A percentile compares a stretch with the other conserved stretches of the same genome.
These are phyloP conservation scores for Corvus cornix DNA, from an alignment of 2,113 vertebrate genomes.

Conservation along the genomic window DNA sequence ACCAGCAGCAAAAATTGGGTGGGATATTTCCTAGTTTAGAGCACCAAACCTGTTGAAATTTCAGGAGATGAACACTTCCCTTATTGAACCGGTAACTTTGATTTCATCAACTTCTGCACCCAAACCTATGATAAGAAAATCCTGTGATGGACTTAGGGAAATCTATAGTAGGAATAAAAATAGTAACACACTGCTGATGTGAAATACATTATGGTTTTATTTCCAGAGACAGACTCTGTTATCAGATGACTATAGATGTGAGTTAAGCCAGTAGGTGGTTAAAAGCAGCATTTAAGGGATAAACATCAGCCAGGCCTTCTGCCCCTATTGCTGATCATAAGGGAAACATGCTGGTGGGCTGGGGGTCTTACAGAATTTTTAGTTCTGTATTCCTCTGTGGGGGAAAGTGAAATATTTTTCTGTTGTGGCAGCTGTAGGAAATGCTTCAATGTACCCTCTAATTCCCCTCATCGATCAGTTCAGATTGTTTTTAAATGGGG, in stretches of 20 bases:
- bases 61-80: not conserved
- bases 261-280: not conserved
- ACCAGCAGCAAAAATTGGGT: not conserved
- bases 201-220: not conserved
- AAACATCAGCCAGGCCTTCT: not conserved
- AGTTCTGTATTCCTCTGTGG: not conserved
- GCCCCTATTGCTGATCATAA: not conserved
- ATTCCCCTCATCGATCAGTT: slow-evolving; percentile 31
- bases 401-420: not conserved
- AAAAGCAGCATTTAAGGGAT: not conserved
- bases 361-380: not conserved
- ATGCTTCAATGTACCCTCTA: not conserved
- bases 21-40: not conserved
- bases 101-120: not conserved
- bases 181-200: not conserved
- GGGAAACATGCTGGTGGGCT: not conserved
- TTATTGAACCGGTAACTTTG: rapidly evolving
- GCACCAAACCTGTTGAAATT: not conserved
- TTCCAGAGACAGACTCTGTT: not conserved
- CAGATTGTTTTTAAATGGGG: slow-evolving; percentile 46
- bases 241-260: not conserved
- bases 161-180: not conserved
- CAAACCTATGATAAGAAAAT: not conserved
- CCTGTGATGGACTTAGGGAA: not conserved
- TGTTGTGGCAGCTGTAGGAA: not conserved